Percentiles rank a stretch among this genome's conserved stretches.
Evolutionary conservation across 2,113 vertebrate genomes (phyloP).

Genomic region (Cettia cetti): DNA sequence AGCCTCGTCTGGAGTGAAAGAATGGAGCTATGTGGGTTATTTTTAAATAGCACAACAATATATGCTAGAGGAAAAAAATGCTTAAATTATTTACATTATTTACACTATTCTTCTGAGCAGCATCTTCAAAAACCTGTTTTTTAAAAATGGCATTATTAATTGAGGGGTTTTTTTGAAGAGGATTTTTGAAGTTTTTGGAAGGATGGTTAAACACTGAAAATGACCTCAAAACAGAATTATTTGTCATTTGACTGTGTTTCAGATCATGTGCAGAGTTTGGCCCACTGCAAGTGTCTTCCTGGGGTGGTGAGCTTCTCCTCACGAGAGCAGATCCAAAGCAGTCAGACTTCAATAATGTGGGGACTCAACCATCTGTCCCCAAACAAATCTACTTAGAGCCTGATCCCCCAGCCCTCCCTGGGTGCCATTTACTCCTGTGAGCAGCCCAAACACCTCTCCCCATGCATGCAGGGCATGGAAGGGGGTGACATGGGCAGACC

Average conservation of each 20-base stretch:
- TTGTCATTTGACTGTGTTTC: not conserved
- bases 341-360: constrained; percentile 55
- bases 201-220: not conserved
- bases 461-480: accelerated
- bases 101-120: not conserved
- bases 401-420: not conserved
- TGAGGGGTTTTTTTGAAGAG: not conserved
- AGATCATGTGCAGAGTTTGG: not conserved
- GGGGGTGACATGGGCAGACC: accelerated
- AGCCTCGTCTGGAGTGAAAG: constrained; percentile 32
- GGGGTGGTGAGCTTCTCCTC: not conserved
- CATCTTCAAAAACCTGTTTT: constrained; percentile 17
- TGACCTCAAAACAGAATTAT: not conserved
- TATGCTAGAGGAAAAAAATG: not conserved
- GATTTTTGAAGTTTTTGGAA: not conserved
- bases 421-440: not conserved
- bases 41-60: constrained; percentile 46
- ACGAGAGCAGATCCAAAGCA: not conserved
- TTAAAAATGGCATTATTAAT: not conserved
- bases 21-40: constrained; percentile 26
- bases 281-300: not conserved
- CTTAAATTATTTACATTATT: constrained; percentile 45
- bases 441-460: not conserved
- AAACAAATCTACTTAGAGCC: not conserved
- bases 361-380: constrained; percentile 52